These are phyloP conservation scores for Papilio protenor DNA, from an alignment of 2,888 invertebrate species.

Conservation along the genomic window DNA sequence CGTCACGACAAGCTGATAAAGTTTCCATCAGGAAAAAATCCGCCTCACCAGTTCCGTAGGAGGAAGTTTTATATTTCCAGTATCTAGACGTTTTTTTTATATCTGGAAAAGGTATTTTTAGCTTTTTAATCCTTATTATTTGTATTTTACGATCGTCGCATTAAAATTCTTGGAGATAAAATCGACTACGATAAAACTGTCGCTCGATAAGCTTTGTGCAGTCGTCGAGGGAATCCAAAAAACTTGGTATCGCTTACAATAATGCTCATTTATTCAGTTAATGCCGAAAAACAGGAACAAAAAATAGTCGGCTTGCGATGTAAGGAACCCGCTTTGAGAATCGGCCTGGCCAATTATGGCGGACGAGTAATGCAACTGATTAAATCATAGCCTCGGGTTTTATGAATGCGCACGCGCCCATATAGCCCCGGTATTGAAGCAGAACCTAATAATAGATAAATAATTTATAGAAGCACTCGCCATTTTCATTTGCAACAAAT, in stretches of 20 bases:
- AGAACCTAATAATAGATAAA: conserved; percentile 24
- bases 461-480: background rate
- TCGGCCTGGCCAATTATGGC: conserved; percentile 38
- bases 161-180: conserved; percentile 26
- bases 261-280: conserved; percentile 37
- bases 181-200: conserved; percentile 31
- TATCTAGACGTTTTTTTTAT: background rate
- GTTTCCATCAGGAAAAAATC: conserved; percentile 24
- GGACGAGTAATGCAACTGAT: conserved; percentile 37
- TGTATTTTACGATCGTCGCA: conserved; percentile 15
- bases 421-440: conserved; percentile 6
- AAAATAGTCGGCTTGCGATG: conserved; percentile 20
- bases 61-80: background rate
- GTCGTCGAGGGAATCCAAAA: conserved; percentile 36
- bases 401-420: conserved; percentile 39
- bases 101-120: background rate
- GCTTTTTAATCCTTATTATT: conserved; percentile 3
- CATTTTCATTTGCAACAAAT: background rate
- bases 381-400: conserved; percentile 43
- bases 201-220: conserved; percentile 18
- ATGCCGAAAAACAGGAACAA: conserved; percentile 27
- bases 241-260: conserved; percentile 38
- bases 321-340: conserved; percentile 40
- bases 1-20: conserved; percentile 15
- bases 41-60: background rate